These are phyloP conservation scores for Batillaria attramentaria DNA, from an alignment of 1,140 invertebrate genomes.

Conservation along the genomic window DNA sequence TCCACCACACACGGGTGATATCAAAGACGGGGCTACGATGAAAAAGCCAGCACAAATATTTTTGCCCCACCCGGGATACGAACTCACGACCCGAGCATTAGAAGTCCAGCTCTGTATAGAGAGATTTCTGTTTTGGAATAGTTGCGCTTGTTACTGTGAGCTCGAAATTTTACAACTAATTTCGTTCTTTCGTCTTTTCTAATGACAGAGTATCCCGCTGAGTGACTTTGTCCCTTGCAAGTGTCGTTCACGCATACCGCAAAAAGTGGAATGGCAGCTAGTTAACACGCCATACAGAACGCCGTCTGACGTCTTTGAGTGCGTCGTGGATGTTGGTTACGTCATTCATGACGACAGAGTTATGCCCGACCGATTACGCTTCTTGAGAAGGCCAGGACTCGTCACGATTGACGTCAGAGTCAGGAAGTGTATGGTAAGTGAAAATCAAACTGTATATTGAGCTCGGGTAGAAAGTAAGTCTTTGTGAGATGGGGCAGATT, in stretches of 20 bases:
- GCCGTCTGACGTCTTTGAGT: background rate
- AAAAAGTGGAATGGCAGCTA: background rate
- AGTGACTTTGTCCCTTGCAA: background rate
- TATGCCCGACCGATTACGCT: background rate
- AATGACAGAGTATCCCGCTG: background rate
- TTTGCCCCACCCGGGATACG: too few species aligned
- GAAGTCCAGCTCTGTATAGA: too few species aligned
- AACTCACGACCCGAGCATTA: too few species aligned
- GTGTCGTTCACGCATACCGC: background rate
- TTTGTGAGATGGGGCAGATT: too few species aligned
- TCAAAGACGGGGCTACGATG: too few species aligned
- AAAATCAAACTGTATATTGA: too few species aligned
- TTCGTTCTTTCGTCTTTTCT: too few species aligned
- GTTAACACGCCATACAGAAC: background rate
- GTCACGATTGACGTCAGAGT: conserved; percentile 4
- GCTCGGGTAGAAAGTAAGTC: too few species aligned
- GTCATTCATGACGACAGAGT: background rate
- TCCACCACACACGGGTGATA: too few species aligned
- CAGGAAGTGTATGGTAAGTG: background rate
- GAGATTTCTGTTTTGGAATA: background rate
- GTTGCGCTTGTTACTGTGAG: background rate
- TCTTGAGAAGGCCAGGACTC: background rate
- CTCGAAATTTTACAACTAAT: background rate
- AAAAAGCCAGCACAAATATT: too few species aligned
- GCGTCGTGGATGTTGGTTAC: background rate